Evolutionary conservation across 1,140 invertebrate genomes (phyloP), one percentile per base, ranked within the genome.

Genomic region (Drosophila pseudoananassae): DNA sequence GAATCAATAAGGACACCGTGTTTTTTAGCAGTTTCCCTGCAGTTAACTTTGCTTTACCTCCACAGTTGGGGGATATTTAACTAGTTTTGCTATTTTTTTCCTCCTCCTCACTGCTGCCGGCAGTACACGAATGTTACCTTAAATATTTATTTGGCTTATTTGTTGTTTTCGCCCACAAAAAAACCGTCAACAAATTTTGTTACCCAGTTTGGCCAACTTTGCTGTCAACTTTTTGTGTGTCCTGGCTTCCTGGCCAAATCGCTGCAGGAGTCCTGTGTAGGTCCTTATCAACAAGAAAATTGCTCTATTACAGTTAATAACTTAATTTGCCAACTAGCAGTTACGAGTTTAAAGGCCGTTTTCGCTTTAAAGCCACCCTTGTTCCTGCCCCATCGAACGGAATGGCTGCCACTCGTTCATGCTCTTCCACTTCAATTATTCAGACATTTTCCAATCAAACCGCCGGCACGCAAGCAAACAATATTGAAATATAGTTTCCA

Each of bases 61-160:
- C 14, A 6, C 25, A 5, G 25, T 43, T n/a, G n/a, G 68, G 40
- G 58, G 50, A 78, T 81, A 71, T 78, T 81, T 85, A 81, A 87
- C 78, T 87, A 81, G 77, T 87, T 87, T 79, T 53, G 55, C 61
- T 56, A 76, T 72, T 83, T 87, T 83, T 51, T 54, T 47, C 49
- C 12, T 4, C 9, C 10, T 36, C 9, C 60, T 73, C 56, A 60
- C 59, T 74, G 63, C 50, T 45, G 27, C 20, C 17, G 31, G 40
- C 36, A 54, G 17, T 33, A 45, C 51, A 47, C 46, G 57, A 58
- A 59, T 49, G 40, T 17, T 68, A 60, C 50, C 31, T 76, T 73
- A 85, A 85, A 85, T 75, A 85, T 85, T 85, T 76, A 76, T 76
- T 54, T 55, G 55, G 33, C 60, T 75, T 55, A 40, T 55, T 74